These are phyloP conservation scores for Xanthorhoe designata DNA, from an alignment of 2,888 invertebrate species.

Conservation along the genomic window DNA sequence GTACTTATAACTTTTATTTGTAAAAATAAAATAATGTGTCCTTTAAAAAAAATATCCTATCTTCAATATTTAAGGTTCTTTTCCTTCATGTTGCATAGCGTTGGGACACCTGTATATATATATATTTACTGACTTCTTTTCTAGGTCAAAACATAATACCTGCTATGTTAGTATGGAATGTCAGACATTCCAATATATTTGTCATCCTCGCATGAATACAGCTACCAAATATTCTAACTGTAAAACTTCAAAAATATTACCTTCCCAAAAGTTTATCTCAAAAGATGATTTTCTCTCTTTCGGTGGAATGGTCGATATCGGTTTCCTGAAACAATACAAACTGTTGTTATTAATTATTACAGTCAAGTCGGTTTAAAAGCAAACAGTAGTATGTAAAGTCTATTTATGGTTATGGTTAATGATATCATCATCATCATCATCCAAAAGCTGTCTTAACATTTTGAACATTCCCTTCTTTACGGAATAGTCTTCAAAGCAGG, in stretches of 20 bases:
- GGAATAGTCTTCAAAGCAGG: neutral
- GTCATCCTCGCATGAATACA: constrained; percentile 9
- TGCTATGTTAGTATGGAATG: constrained; percentile 8
- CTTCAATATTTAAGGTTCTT: too few species aligned
- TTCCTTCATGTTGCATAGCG: too few species aligned
- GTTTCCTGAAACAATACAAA: constrained; percentile 71
- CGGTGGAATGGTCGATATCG: constrained; percentile 61
- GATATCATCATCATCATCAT: too few species aligned
- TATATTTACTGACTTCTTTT: constrained; percentile 6
- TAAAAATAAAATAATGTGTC: too few species aligned
- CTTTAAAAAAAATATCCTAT: too few species aligned
- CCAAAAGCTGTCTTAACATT: too few species aligned
- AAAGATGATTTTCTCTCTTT: constrained; percentile 70
- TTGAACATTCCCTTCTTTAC: too few species aligned
- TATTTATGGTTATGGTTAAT: too few species aligned
- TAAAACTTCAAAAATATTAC: constrained; percentile 46
- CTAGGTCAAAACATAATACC: constrained; percentile 14
- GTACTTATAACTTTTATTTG: too few species aligned
- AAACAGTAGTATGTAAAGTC: neutral
- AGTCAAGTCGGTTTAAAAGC: neutral
- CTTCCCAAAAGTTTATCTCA: constrained; percentile 78
- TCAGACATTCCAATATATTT: constrained; percentile 13
- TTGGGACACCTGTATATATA: neutral
- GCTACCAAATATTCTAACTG: neutral
- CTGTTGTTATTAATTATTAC: constrained; percentile 3